Evolutionary conservation across 2,888 invertebrate genomes (phyloP), one percentile per base, ranked within the genome.

Genomic region (Ormyrus pomaceus): DNA sequence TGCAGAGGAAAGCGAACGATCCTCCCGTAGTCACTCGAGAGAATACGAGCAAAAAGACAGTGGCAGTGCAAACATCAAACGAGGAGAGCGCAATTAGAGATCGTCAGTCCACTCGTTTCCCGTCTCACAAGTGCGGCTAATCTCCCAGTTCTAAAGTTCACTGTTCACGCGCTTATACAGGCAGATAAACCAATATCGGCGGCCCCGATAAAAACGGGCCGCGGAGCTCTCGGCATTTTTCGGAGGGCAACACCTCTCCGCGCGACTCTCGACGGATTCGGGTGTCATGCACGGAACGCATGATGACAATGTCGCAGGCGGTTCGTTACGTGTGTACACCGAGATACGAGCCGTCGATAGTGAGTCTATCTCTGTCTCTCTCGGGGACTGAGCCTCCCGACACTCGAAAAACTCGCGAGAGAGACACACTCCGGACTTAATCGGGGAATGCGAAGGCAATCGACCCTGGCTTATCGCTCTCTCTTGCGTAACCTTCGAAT

Each of bases 71-170:
- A 50, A 13, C 34, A 34, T 34, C 34, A 34, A 34, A 34, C 34
- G 34, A 34, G 0, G 19, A 48, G 48, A 50, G 9, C 13, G n/a
- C 10, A 13, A 19, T 71, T 61, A n/a, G 9, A 19, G 6, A 46
- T 34, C n/a, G 45, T 4, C 13, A 4, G 34, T 58, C 10, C n/a
- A 58, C 66, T 10, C 45, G 55, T 50, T 50, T 64, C 64, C 58
- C 53, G 55, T 11, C 51, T 61, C 34, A 48, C 11, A 50, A 8
- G 59, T 13, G 56, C 9, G 2, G 65, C 53, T 69, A 71, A 75
- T 75, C 70, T 71, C 1, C 65, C 62, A 61, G 58, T 53, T 75
- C 75, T 71, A 76, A 80, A 80, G 66, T 80, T 71, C 79, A 76
- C 11, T 59, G 66, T 75, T 61, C 73, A 62, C 69, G 73, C 66